Conservation (phyloP, 37 sponge, comb jelly and placozoan species). For the Geodia barretti region DNA sequence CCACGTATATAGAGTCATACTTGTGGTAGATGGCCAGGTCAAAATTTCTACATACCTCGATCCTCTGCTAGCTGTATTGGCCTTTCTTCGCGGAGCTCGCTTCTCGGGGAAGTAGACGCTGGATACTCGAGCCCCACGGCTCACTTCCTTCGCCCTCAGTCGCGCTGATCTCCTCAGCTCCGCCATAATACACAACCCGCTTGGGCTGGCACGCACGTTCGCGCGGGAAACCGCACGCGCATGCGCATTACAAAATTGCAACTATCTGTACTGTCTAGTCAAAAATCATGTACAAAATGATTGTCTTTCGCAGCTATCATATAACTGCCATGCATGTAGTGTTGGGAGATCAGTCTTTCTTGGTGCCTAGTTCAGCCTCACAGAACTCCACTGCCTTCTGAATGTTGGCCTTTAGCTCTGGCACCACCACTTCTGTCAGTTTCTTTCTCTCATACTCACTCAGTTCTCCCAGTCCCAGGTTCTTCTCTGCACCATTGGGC, state of each 20-base stretch:
- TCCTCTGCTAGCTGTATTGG: too few relatives aligned
- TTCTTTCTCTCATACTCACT: constrained; percentile 70
- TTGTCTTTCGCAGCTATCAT: neutral
- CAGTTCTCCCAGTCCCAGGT: constrained; percentile 71
- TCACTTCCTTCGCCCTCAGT: neutral
- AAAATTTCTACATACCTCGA: too few relatives aligned
- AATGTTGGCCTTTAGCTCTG: constrained; percentile 76
- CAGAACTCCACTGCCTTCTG: constrained; percentile 69
- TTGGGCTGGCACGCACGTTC: too few relatives aligned
- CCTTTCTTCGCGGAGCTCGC: too few relatives aligned
- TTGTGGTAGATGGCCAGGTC: too few relatives aligned
- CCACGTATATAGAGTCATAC: too few relatives aligned
- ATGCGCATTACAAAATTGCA: too few relatives aligned
- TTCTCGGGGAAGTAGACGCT: neutral
- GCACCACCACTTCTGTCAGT: constrained; percentile 57
- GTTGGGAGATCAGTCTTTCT: too few relatives aligned
- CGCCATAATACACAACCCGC: too few relatives aligned
- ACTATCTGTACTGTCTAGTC: neutral
- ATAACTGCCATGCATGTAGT: neutral
- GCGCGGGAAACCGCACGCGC: too few relatives aligned
- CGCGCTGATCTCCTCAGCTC: neutral
- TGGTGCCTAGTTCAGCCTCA: too few relatives aligned
- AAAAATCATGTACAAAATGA: neutral
- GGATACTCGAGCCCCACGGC: neutral
- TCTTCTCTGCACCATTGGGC: constrained; percentile 61